Percentiles rank a stretch among this genome's conserved stretches.
Conservation (phyloP, 2,797 vertebrate species). For the Falco rusticolus region DNA sequence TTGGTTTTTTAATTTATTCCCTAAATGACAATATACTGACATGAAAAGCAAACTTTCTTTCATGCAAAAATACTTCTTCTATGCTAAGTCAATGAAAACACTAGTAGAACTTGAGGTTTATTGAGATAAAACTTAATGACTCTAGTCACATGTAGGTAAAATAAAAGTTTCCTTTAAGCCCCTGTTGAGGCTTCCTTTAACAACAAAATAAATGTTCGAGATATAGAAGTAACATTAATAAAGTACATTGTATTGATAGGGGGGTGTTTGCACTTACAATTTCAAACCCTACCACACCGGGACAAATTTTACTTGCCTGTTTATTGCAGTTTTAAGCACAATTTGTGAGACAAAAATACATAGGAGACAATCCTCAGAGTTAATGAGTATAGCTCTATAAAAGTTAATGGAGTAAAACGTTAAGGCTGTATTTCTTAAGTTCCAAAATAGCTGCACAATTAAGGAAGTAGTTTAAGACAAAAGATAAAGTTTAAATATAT, state of each 20-base stretch:
- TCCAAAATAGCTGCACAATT: not conserved
- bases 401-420: constrained; percentile 15
- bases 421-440: not conserved
- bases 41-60: not conserved
- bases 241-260: not conserved
- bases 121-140: not conserved
- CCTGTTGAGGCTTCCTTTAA: not conserved
- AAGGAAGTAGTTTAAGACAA: not conserved
- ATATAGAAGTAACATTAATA: not conserved
- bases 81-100: not conserved
- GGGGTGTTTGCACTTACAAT: not conserved
- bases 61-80: not conserved
- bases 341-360: not conserved
- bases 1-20: not conserved
- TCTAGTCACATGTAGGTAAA: not conserved
- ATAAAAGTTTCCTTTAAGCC: not conserved
- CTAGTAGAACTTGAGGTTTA: not conserved
- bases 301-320: not conserved
- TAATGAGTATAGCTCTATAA: not conserved
- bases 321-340: not conserved
- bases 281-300: not conserved
- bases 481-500: not conserved
- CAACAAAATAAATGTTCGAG: not conserved
- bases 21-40: not conserved
- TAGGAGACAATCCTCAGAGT: not conserved